Conservation (phyloP, 2,797 vertebrate genomes). For the Microcaecilia unicolor region DNA sequence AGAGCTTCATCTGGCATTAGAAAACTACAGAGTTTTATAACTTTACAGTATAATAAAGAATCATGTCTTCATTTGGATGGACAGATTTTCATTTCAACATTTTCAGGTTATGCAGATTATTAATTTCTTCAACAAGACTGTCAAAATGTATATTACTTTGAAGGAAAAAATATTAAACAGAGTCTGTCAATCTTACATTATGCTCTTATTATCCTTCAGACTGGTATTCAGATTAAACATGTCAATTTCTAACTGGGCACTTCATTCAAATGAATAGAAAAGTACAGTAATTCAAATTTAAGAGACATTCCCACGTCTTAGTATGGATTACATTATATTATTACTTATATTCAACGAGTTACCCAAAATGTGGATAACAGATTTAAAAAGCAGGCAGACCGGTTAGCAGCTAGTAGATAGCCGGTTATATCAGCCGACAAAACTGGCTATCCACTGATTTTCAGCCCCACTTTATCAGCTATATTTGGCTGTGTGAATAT, state of each 20-base stretch:
- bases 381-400: too few species aligned
- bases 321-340: too few species aligned
- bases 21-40: background rate
- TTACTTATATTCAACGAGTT: too few species aligned
- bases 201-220: constrained; percentile 12
- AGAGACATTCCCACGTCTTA: too few species aligned
- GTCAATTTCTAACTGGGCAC: background rate
- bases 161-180: constrained; percentile 25
- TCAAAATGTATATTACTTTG: constrained; percentile 17
- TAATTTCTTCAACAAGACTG: constrained; percentile 28
- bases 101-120: constrained; percentile 19
- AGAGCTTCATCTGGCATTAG: background rate
- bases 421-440: too few species aligned
- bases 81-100: constrained; percentile 24
- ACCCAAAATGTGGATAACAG: too few species aligned
- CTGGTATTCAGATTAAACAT: background rate
- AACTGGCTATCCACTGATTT: too few species aligned
- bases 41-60: constrained; percentile 1
- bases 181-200: constrained; percentile 30
- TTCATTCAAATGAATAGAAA: too few species aligned
- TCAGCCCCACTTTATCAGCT: too few species aligned
- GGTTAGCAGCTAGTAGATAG: too few species aligned
- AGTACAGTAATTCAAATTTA: too few species aligned
- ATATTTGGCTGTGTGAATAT: too few species aligned
- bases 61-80: constrained; percentile 18